Evolutionary conservation across 2,797 vertebrate genomes (phyloP).

Genomic region (Arctocebus calabarensis): DNA sequence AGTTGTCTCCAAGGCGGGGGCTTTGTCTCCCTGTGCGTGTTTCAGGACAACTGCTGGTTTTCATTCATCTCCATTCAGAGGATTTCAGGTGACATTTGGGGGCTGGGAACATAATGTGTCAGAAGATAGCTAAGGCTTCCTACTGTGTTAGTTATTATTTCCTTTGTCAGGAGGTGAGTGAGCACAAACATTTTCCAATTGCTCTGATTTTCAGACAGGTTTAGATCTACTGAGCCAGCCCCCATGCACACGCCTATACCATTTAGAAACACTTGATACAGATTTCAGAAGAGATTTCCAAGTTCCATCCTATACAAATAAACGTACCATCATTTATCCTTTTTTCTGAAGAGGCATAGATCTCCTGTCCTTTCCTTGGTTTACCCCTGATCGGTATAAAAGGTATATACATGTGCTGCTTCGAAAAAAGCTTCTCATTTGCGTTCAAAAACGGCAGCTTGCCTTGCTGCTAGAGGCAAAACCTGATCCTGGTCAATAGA

Average conservation of each 20-base stretch:
- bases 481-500: slow-evolving; percentile 72
- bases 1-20: slow-evolving; percentile 30
- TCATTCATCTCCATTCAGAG: slow-evolving; percentile 84
- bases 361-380: slow-evolving; percentile 54
- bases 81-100: slow-evolving; percentile 81
- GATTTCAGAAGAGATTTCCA: slow-evolving; percentile 67
- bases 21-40: slow-evolving; percentile 75
- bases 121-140: slow-evolving; percentile 82
- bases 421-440: slow-evolving; percentile 81
- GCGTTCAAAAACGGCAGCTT: slow-evolving; percentile 80
- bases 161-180: slow-evolving; percentile 86
- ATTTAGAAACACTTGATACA: slow-evolving; percentile 75
- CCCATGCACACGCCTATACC: slow-evolving; percentile 82
- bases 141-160: slow-evolving; percentile 84
- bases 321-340: slow-evolving; percentile 50
- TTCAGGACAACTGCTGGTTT: slow-evolving; percentile 68
- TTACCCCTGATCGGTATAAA: slow-evolving; percentile 71
- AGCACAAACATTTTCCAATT: slow-evolving; percentile 86
- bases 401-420: slow-evolving; percentile 73
- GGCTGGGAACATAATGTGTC: slow-evolving; percentile 82
- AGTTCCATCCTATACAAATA: slow-evolving; percentile 69
- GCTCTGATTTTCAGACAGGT: slow-evolving; percentile 86
- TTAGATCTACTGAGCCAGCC: slow-evolving; percentile 86
- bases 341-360: slow-evolving; percentile 56
- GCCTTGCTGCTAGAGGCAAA: slow-evolving; percentile 79